Percentiles rank a stretch among this genome's conserved stretches.
These are phyloP conservation scores for Dendrolimus punctatus DNA, from an alignment of 1,140 invertebrate genomes.

Conservation along the genomic window DNA sequence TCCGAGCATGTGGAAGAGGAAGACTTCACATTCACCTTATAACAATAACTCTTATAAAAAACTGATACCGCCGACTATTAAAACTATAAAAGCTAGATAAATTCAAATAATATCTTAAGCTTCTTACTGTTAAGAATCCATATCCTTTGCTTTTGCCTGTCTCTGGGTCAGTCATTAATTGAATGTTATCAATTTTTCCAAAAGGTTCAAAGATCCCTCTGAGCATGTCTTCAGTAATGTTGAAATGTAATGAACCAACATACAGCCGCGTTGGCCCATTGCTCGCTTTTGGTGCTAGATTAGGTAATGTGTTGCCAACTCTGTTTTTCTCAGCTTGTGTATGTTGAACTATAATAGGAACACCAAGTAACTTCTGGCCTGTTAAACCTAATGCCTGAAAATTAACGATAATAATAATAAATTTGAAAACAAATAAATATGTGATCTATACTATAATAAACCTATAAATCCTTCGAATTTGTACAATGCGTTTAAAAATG, in stretches of 20 bases:
- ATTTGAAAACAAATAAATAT: no score
- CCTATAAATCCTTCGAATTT: no score
- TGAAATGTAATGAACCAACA: conserved; percentile 98
- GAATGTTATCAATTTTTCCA: conserved; percentile 98
- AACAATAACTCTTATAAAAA: no score
- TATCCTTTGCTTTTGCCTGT: conserved; percentile 97
- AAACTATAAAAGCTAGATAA: conserved; percentile 4
- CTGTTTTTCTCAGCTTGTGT: conserved; percentile 99
- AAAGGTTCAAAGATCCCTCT: conserved; percentile 99
- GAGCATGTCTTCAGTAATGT: conserved; percentile 99
- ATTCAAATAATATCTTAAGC: not conserved
- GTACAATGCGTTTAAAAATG: no score
- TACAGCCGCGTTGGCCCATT: conserved; percentile 97
- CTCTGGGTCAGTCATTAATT: conserved; percentile 96
- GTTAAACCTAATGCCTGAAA: conserved; percentile 94
- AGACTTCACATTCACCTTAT: no score
- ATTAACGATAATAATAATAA: conserved; percentile 4
- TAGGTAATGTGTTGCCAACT: conserved; percentile 88
- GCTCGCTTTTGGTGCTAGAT: conserved; percentile 85
- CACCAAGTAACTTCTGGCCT: conserved; percentile 96
- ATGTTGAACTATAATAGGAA: conserved; percentile 98
- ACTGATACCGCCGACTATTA: no score
- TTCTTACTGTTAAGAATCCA: conserved; percentile 95
- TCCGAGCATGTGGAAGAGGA: no score
- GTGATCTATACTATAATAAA: not conserved